phyloP scores from a whole-genome alignment of 2,888 invertebrate species.

The Beris morrisii region DNA sequence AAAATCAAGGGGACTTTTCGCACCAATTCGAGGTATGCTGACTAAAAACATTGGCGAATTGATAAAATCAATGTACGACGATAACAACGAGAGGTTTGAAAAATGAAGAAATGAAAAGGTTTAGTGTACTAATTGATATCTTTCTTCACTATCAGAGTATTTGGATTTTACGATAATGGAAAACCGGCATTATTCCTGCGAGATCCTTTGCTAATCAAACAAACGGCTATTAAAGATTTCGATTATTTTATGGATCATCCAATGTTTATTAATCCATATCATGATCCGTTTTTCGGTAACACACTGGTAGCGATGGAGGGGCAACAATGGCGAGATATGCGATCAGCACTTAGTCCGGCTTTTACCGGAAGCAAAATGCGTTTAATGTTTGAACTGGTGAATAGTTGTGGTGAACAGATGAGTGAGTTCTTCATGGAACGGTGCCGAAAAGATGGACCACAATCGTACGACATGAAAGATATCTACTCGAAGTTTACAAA shows the following conservation, averaged over 20 bases:
- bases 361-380: conserved; percentile 59
- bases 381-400: conserved; percentile 50
- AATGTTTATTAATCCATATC: background rate
- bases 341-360: conserved; percentile 55
- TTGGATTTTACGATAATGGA: background rate
- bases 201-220: conserved; percentile 7
- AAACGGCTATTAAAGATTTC: conserved; percentile 10
- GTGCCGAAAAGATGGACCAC: background rate
- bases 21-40: too few relatives aligned
- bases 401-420: background rate
- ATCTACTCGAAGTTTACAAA: conserved; percentile 57
- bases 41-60: too few relatives aligned
- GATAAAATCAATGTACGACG: too few relatives aligned
- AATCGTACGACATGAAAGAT: conserved; percentile 55
- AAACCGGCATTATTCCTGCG: conserved; percentile 42
- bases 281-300: conserved; percentile 2
- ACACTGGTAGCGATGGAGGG: conserved; percentile 51
- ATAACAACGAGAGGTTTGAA: background rate
- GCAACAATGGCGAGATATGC: conserved; percentile 55
- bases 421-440: conserved; percentile 5
- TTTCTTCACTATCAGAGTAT: background rate
- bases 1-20: too few relatives aligned
- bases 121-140: background rate
- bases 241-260: conserved; percentile 6
- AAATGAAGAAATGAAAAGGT: background rate